Evolutionary conservation across 2,888 invertebrate species (phyloP).

Genomic region (Xanthia togata): DNA sequence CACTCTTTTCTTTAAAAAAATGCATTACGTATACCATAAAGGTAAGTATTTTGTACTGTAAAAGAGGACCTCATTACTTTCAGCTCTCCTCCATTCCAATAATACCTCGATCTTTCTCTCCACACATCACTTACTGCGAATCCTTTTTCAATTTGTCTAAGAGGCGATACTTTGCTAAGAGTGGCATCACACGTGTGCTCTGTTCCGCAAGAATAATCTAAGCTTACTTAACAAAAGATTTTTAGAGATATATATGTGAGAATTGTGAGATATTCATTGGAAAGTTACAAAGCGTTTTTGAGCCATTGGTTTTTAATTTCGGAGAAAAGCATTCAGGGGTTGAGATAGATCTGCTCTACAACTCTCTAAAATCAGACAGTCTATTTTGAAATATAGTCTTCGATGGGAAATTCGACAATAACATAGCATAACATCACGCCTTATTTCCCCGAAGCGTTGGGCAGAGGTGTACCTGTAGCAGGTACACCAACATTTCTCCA

Average conservation of each 20-base stretch:
- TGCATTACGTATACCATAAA: background rate
- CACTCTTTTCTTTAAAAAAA: background rate
- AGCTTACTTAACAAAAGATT: conserved; percentile 47
- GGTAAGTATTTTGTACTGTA: background rate
- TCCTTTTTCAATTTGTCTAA: conserved; percentile 73
- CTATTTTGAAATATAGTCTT: background rate
- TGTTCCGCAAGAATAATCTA: conserved; percentile 60
- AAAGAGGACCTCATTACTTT: conserved; percentile 33
- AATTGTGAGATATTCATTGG: conserved; percentile 14
- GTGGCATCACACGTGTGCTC: conserved; percentile 55
- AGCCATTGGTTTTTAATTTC: background rate
- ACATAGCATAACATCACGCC: background rate
- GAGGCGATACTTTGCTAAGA: conserved; percentile 68
- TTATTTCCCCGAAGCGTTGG: too few species aligned
- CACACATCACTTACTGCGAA: conserved; percentile 63
- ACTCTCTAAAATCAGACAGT: background rate
- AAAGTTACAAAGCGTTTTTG: background rate
- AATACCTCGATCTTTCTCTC: conserved; percentile 52
- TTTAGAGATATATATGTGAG: background rate
- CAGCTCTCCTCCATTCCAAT: conserved; percentile 19
- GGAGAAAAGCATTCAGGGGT: background rate
- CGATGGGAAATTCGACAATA: background rate
- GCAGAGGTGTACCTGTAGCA: too few species aligned
- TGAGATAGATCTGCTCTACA: background rate
- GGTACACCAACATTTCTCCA: too few species aligned